Base-by-base conservation (phyloP, 1,140 invertebrate species). In the Halictus rubicundus region DNA sequence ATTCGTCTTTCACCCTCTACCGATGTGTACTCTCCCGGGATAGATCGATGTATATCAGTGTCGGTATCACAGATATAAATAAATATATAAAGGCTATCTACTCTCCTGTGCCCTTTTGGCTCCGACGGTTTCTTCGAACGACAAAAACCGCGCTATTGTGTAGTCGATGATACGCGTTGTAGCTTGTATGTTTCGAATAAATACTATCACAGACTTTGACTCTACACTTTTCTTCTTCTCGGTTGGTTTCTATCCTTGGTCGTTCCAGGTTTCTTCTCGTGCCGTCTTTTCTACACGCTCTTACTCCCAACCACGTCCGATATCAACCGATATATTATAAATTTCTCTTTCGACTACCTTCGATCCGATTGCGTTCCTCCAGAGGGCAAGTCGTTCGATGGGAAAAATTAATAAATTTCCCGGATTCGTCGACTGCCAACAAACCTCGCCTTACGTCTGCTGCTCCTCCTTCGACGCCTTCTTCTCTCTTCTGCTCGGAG, bases 191-290 rank as follows among this genome's bases (percentile, higher is more conserved):
- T 84, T 83, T 88, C 88, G 81, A 91, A 92, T 92, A 92, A 92
- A 92, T 92, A 92, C 90, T 92, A 92, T 92, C 92, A 92, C 92
- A 92, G 92, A 92, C 88, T 90, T 89, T 87, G 83, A 89, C 88
- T 89, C 87, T 88, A 83, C 86, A 65, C 69, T 70, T 74, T 75
- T 73, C 63, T 27, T 42, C 14, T 7, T 25, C 25, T 68, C 54
- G 14, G 25, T 52, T 37, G 21, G 70, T 54, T 49, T 39, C 23
- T 57, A 27, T 57, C 52, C 73, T 73, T 32, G 49, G 42, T 71
- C 68, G n/a, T 60, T 65, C 39, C 0, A 12, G 42, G 57, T 64
- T 46, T 59, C 16, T 9, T 59, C 19, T 21, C 16, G 49, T 52
- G 1, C 16, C 49, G 49, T 19, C 14, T 52, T 16, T 16, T 16